Evolutionary conservation across 2,888 invertebrate species (phyloP), one percentile per base, ranked within the genome.

Genomic region (Heliconius aoede): DNA sequence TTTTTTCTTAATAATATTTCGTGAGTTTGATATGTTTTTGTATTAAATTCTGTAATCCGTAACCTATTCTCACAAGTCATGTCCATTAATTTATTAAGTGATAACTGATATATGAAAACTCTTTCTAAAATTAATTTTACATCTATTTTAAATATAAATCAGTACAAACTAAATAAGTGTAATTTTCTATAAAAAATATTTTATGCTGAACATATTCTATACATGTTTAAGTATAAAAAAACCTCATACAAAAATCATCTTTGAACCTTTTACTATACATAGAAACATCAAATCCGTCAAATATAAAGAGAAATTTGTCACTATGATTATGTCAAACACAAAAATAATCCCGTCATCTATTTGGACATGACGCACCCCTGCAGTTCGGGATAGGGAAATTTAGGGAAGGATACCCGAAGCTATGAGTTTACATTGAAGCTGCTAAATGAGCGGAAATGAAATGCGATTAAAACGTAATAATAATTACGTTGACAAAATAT

Each of bases 311-410:
- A 90, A 91, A 93, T 94, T 94, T 94, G 94, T 94, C 94, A 94
- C 92, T 93, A 93, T 90, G 94, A 94, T 94, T 93, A 94, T 94
- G 94, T 94, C 94, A 94, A 94, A 93, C 91, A 92, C 93, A 94
- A 92, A 93, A 92, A 94, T 94, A 94, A 94, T 94, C 94, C 93
- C 90, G 91, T 93, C 94, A 93, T 94, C 91, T 91, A 89, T 92
- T 91, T 91, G 92, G 90, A 87, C 91, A 88, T 87, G 91, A 87
- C 90, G 86, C 91, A 89, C 93, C 92, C 93, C 90, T 91, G 88
- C 88, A 86, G 85, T 84, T 87, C 84, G 83, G 85, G 86, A 90
- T 89, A 91, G 92, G 93, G 90, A 91, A 93, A 93, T 93, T 90
- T 89, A 83, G 90, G 92, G 92, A 87, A 89, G 85, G 83, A 75